phyloP scores from a whole-genome alignment of 1,140 invertebrate species.

The Parasteatoda tepidariorum region DNA sequence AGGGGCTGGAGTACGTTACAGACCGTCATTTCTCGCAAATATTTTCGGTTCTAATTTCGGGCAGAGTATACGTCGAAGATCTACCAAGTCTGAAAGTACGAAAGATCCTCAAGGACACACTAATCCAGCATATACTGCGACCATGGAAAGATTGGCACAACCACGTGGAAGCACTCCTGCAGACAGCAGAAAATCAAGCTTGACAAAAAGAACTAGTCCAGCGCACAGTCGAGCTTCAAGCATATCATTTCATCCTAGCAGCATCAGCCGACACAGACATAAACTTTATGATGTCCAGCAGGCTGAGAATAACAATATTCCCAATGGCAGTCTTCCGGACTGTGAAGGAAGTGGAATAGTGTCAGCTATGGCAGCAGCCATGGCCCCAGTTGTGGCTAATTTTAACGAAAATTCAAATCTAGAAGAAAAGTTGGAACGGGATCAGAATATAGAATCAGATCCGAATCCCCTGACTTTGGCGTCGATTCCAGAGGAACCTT shows the following conservation, averaged over 20 bases:
- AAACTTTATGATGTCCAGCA: constrained; percentile 47
- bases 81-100: constrained; percentile 25
- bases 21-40: constrained; percentile 49
- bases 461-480: constrained; percentile 1
- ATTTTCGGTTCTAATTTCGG: constrained; percentile 27
- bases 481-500: constrained; percentile 52
- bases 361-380: constrained; percentile 21
- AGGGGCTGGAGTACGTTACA: constrained; percentile 15
- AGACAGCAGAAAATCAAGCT: constrained; percentile 35
- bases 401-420: constrained; percentile 1
- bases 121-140: constrained; percentile 26
- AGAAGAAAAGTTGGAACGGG: background rate
- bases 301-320: constrained; percentile 7
- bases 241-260: constrained; percentile 47
- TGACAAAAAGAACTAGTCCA: constrained; percentile 2
- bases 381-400: constrained; percentile 30
- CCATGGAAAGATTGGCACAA: background rate
- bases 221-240: constrained; percentile 44
- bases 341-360: constrained; percentile 6
- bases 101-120: constrained; percentile 21
- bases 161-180: background rate
- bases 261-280: constrained; percentile 34
- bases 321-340: background rate
- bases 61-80: constrained; percentile 38
- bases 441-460: background rate